Base-by-base conservation (phyloP, 1,140 invertebrate genomes). In the Linepithema humile region DNA sequence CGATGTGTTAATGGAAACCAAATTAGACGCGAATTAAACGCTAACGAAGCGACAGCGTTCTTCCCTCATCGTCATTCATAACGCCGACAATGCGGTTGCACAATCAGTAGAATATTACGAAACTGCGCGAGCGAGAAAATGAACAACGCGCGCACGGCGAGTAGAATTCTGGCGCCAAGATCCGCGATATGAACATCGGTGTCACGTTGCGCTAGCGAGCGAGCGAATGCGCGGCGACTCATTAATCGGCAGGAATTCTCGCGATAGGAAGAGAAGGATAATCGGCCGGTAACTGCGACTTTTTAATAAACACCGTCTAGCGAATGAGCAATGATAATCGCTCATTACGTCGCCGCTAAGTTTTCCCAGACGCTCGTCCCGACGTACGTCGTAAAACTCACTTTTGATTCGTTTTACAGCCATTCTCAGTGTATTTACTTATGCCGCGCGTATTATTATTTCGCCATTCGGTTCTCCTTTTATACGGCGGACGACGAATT, bases 81-180 rank as follows among this genome's bases (percentile, higher is more conserved):
- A 69, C 70, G 43, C n/a, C 38, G 40, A 85, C 59, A 62, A 72
- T 62, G 48, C 26, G 20, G 12, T 80, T 80, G 35, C 48, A 23
- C 74, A 55, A 77, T 83, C 80, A 17, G 38, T 26, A 7, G 1
- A 17, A 20, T 26, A 40, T 83, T 83, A 50, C 72, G 70, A 75
- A 83, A 64, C 9, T 57, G 12, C 1, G 26, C 23, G 35, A n/a
- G 50, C 20, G 12, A 53, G 12, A 55, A 7, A 6, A 32, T 23
- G 15, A 20, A 32, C 38, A 20, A 60, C 26, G 26, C 1, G 40
- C 35, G 59, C 20, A 26, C 10, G 26, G n/a, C 64, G 60, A 43
- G 32, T 50, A 26, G 48, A 78, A 78, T 69, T 80, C 75, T 80
- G 64, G 64, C 64, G 75, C 48, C 75, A 57, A 80, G 75, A 80